Percentiles rank a stretch among this genome's conserved stretches.
Conservation (phyloP, 1,140 invertebrate genomes). For the Caligus rogercresseyi region DNA sequence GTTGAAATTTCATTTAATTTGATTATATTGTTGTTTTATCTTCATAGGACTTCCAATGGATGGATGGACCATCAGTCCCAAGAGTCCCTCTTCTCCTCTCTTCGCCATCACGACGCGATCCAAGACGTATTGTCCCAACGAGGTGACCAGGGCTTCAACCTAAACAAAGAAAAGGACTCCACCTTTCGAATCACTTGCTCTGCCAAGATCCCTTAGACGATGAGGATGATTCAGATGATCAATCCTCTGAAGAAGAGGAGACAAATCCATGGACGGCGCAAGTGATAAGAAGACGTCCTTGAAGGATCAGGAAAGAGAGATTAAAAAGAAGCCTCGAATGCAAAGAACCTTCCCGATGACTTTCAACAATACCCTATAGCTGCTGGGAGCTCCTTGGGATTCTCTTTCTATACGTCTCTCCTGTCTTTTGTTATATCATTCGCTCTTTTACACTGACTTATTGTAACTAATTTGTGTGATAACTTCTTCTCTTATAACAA, state of each 20-base stretch:
- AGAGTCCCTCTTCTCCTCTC: background rate
- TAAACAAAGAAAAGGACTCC: background rate
- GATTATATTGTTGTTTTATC: no score
- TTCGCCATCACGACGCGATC: background rate
- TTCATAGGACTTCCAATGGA: background rate
- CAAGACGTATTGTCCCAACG: background rate
- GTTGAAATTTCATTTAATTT: no score
- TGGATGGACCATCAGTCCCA: background rate
- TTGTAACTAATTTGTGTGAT: background rate
- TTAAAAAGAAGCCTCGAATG: background rate
- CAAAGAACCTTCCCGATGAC: background rate
- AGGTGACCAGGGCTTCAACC: background rate
- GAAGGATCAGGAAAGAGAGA: background rate
- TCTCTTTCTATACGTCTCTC: background rate
- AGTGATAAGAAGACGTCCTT: background rate
- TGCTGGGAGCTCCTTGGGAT: background rate
- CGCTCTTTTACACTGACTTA: background rate
- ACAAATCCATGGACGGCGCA: background rate
- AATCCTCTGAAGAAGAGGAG: background rate
- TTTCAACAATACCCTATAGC: background rate
- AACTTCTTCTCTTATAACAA: no score
- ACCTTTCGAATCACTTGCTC: background rate
- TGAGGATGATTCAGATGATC: background rate
- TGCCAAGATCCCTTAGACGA: background rate
- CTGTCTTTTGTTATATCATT: background rate